Evolutionary conservation across 2,113 vertebrate genomes (phyloP).

Genomic region (Strix uralensis): DNA sequence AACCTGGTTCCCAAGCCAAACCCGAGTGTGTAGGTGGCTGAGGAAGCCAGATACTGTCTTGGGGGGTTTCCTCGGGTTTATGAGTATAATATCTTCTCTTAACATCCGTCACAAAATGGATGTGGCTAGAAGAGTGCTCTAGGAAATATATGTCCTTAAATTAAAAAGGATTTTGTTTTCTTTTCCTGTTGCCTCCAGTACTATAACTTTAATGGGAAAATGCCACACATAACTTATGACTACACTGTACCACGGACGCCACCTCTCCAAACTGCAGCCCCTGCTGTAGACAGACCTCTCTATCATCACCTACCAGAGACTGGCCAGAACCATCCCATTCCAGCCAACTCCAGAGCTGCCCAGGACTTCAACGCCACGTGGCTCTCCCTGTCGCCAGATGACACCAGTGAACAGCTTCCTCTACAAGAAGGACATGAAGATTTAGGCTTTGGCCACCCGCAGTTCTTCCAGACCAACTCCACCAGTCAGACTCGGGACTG

Average conservation of each 20-base stretch:
- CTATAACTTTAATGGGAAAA: constrained; percentile 89
- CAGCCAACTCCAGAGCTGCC: constrained; percentile 27
- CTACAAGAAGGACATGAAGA: constrained; percentile 2
- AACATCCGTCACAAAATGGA: not conserved
- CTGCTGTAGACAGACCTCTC: constrained; percentile 20
- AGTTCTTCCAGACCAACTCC: constrained; percentile 49
- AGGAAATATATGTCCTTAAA: not conserved
- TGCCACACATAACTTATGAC: constrained; percentile 86
- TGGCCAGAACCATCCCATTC: not conserved
- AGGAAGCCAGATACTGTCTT: not conserved
- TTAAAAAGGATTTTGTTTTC: not conserved
- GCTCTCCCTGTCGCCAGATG: constrained; percentile 19
- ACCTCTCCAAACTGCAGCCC: constrained; percentile 51
- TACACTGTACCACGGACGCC: constrained; percentile 79
- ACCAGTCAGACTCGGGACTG: not conserved
- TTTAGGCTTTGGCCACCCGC: not conserved
- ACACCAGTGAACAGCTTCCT: constrained; percentile 18
- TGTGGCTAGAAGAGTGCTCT: not conserved
- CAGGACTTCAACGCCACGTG: constrained; percentile 55
- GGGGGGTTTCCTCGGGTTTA: not conserved
- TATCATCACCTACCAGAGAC: constrained; percentile 38
- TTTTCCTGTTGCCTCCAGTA: constrained; percentile 72
- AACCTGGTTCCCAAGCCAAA: not conserved
- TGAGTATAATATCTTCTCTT: not conserved
- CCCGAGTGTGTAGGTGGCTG: not conserved